Base-by-base conservation (phyloP, 2,113 vertebrate species). In the Alethe diademata region DNA sequence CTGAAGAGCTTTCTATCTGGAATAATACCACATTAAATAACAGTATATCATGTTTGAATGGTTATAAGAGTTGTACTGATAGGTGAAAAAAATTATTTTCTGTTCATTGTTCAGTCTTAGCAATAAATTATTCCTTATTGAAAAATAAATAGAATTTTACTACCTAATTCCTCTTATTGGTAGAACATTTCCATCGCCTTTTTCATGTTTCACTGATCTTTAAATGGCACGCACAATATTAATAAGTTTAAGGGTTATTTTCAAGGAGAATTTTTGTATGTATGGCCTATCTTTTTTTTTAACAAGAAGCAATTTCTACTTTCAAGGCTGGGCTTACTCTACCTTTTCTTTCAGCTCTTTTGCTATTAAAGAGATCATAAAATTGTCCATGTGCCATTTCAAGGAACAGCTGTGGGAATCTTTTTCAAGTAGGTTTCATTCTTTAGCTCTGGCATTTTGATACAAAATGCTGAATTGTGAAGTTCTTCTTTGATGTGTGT, bases 101-200 rank as follows among this genome's bases (percentile, higher is more conserved):
- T 66, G 14, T 80, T 54, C 47, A 29, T 57, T 81, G 18, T 74
- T 95, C 50, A 53, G 54, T 72, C 45, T 75, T 57, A 42, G 16
- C 22, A 78, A 82, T 93, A 91, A 89, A 72, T 78, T 78, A 54
- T 69, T 75, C 28, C 33, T 38, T 85, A 61, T 10, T 69, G 71
- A 78, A 92, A 95, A 96, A 75, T 80, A 91, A 91, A 86, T 65
- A 87, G 17, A 79, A 45, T 82, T 85, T 85, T 91, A 54, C 54
- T 89, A 33, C n/a, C 62, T 50, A 89, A 56, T 75, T 91, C n/a
- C 45, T 91, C 23, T 61, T 71, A 8, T 26, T 13, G n/a, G 19
- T 61, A 93, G 53, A 91, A 69, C 23, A 82, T 76, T 90, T 38
- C 35, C 33, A 51, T 84, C 42, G 42, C 11, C 16, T 58, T 51